Percentiles rank a stretch among this genome's conserved stretches.
Conservation (phyloP, 2,797 vertebrate genomes). For the Mus caroli region DNA sequence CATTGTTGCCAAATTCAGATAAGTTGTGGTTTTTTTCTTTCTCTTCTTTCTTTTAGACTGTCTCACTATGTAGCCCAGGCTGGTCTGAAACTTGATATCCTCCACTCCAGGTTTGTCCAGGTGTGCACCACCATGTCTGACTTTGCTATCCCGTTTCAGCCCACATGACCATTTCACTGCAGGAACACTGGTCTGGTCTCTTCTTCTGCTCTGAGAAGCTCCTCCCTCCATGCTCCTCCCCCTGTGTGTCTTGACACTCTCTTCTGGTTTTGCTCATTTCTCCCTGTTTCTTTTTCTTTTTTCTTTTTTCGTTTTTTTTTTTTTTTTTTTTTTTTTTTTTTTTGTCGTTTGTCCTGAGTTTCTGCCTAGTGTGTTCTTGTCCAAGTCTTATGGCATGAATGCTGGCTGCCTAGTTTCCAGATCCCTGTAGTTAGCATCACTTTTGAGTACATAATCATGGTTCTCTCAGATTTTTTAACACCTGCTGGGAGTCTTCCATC, state of each 20-base stretch:
- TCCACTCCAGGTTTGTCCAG: neutral
- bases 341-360: neutral
- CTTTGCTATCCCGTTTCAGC: neutral
- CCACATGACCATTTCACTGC: neutral
- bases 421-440: neutral
- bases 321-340: neutral
- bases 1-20: neutral
- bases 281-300: neutral
- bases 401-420: neutral
- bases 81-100: neutral
- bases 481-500: neutral
- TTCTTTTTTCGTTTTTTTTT: neutral
- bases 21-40: neutral
- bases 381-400: neutral
- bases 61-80: neutral
- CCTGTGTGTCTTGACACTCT: neutral
- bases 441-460: neutral
- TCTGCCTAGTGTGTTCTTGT: neutral
- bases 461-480: neutral
- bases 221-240: neutral
- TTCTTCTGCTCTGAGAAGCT: neutral
- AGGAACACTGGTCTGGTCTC: neutral
- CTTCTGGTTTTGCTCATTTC: neutral
- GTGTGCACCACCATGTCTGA: fast-evolving
- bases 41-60: neutral